Conservation (phyloP, 2,113 vertebrate genomes). For the Odontophorus gujanensis region DNA sequence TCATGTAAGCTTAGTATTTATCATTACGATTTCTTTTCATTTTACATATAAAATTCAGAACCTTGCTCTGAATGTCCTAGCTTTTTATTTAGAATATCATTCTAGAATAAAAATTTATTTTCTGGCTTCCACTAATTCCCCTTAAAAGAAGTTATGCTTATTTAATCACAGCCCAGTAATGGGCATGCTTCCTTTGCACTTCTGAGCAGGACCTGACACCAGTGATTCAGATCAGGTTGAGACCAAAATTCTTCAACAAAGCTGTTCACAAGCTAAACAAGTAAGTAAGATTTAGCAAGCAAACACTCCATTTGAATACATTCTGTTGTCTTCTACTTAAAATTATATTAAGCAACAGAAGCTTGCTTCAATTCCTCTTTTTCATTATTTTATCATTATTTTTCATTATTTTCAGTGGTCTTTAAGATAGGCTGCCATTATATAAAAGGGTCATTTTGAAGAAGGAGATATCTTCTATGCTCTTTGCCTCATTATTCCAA, state of each 20-base stretch:
- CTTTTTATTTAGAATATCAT: not conserved
- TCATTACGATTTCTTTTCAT: not conserved
- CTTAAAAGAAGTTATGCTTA: not conserved
- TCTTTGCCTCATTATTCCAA: not conserved
- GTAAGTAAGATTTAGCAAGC: not conserved
- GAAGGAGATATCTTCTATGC: not conserved
- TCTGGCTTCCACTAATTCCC: not conserved
- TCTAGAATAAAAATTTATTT: not conserved
- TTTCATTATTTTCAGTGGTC: not conserved
- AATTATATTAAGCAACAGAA: not conserved
- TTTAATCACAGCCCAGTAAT: not conserved
- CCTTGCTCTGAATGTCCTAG: not conserved
- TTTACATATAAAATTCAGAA: not conserved
- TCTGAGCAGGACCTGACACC: not conserved
- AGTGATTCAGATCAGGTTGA: not conserved
- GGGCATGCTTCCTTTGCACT: not conserved
- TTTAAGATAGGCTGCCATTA: not conserved
- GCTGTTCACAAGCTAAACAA: not conserved
- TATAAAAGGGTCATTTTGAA: slow-evolving; percentile 9
- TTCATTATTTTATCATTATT: no score
- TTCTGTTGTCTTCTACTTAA: not conserved
- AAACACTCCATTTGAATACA: not conserved
- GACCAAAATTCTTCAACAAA: accelerated
- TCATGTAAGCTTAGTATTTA: not conserved
- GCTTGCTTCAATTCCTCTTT: not conserved